These are phyloP conservation scores for Camponotus vicinus DNA, from an alignment of 1,140 invertebrate species.

Conservation along the genomic window DNA sequence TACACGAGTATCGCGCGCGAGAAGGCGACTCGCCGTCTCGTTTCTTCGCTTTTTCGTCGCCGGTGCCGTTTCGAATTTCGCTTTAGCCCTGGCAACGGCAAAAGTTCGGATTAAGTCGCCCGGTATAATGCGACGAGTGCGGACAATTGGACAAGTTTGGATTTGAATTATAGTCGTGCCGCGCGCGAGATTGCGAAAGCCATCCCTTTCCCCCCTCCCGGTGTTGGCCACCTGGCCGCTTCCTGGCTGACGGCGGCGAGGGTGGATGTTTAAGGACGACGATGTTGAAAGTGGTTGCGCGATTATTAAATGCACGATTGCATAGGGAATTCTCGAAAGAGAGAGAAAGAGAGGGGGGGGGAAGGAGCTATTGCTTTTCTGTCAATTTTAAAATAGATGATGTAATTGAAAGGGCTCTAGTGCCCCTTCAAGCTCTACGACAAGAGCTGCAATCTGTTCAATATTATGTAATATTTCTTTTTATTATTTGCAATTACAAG, in stretches of 20 bases:
- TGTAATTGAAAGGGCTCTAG: background rate
- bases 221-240: constrained; percentile 25
- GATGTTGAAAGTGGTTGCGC: background rate
- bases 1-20: background rate
- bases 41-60: background rate
- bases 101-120: constrained; percentile 81
- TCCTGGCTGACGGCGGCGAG: background rate
- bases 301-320: background rate
- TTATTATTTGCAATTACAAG: constrained; percentile 13
- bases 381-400: background rate
- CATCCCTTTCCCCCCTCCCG: background rate
- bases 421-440: constrained; percentile 7
- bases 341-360: too few relatives aligned
- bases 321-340: background rate
- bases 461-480: background rate
- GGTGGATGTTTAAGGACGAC: background rate
- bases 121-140: constrained; percentile 81
- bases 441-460: constrained; percentile 6
- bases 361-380: background rate
- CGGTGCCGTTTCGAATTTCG: constrained; percentile 44
- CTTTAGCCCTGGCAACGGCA: constrained; percentile 48
- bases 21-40: background rate
- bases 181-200: constrained; percentile 68
- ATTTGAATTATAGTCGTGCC: constrained; percentile 77
- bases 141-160: constrained; percentile 82